A percentile compares a stretch with the other conserved stretches of the same genome.
phyloP scores from a whole-genome alignment of 2,113 vertebrate species.

The Bolborhynchus lineola region DNA sequence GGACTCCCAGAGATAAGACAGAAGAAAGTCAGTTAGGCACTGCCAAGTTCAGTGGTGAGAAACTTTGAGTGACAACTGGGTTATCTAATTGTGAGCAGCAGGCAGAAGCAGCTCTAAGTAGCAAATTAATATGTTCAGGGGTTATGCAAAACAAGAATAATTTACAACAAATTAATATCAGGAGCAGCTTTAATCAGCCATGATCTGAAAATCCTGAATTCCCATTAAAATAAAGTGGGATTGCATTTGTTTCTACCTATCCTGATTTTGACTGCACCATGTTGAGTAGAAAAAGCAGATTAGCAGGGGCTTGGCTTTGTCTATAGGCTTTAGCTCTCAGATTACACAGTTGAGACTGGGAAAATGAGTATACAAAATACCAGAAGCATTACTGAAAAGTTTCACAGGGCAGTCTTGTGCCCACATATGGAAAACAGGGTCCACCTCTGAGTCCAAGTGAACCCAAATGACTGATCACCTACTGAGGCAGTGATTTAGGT shows the following conservation, averaged over 20 bases:
- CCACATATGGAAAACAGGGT: neutral
- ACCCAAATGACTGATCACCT: neutral
- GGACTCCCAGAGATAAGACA: neutral
- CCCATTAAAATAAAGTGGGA: constrained; percentile 23
- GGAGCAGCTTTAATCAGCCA: neutral
- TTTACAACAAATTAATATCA: neutral
- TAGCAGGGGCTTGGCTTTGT: neutral
- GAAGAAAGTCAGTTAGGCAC: neutral
- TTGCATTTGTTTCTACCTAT: neutral
- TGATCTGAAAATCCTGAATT: neutral
- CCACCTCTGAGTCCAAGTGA: neutral
- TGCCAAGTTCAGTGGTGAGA: neutral
- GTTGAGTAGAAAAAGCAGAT: neutral
- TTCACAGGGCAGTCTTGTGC: neutral
- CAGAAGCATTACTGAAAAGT: neutral
- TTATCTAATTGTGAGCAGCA: constrained; percentile 22
- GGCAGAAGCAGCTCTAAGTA: neutral
- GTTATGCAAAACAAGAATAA: constrained; percentile 19
- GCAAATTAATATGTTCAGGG: neutral
- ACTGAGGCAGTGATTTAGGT: neutral
- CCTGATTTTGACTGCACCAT: neutral
- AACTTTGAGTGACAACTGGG: neutral
- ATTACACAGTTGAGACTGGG: neutral
- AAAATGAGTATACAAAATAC: neutral
- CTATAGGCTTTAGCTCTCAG: neutral